Evolutionary conservation across 2,888 invertebrate genomes (phyloP), one percentile per base, ranked within the genome.

Genomic region (Ganaspis brasiliensis): DNA sequence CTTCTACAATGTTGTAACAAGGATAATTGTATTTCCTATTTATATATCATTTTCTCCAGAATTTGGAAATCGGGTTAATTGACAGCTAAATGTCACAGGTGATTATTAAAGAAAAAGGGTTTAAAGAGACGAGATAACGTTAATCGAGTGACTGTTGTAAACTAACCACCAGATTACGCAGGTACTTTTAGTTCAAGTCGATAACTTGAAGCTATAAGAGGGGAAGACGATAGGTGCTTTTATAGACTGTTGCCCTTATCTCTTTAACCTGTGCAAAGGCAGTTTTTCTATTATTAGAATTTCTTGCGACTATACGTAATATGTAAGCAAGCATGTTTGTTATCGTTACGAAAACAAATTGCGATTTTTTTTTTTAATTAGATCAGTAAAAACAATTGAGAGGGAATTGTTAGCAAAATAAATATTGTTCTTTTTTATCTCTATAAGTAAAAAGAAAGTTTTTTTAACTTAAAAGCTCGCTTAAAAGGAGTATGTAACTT

Each of bases 141-240:
- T 67, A 45, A 67, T 67, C 45, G 67, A 67, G 67, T 67, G n/a
- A 24, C 24, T 67, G 67, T 45, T 67, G 67, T 67, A 45, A 67
- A 67, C 8, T 24, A 67, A 45, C 67, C 45, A n/a, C 40, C 26
- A 67, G 67, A 67, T 45, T 26, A 67, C 45, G 67, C 67, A 45
- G 40, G 67, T 63, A 40, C 67, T 67, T 67, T 67, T 24, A 67
- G 45, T 40, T 67, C 24, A 40, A 67, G 45, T 67, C 24, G 45
- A 67, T 67, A 67, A 45, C 67, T 67, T 24, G 8, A 21, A 21
- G n/a, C 67, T 16, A 40, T 52, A 16, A 49, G 49, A 14, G 63
- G 63, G 63, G 37, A 55, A 63, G 40, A 26, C 45, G 40, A 45
- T 24, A 67, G 21, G 40, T 37, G 35, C 61, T 63, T 63, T 63